A percentile compares a stretch with the other conserved stretches of the same genome.
Conservation (phyloP, 2,888 invertebrate species). For the Laspeyria flexula region DNA sequence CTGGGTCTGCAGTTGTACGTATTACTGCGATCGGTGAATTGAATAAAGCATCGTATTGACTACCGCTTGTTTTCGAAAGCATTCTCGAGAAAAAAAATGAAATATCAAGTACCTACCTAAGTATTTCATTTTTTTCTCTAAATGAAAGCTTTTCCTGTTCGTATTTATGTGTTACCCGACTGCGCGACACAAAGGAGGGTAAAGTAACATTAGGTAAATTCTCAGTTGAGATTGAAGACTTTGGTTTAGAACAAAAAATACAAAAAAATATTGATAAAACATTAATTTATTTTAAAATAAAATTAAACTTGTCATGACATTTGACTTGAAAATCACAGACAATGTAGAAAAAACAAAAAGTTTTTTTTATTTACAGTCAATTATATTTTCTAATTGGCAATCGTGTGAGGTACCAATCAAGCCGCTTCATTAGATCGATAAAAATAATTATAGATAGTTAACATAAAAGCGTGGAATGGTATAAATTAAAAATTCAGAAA, state of each 20-base stretch:
- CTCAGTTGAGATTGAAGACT: too few species aligned
- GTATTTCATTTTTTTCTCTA: too few species aligned
- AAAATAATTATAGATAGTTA: neutral
- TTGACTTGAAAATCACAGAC: constrained; percentile 61
- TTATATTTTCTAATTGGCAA: neutral
- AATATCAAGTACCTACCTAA: too few species aligned
- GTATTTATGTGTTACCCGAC: too few species aligned
- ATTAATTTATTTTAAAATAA: constrained; percentile 58
- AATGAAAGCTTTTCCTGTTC: too few species aligned
- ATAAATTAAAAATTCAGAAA: neutral
- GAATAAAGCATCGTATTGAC: too few species aligned
- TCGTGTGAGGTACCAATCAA: neutral
- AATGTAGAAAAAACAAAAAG: constrained; percentile 8
- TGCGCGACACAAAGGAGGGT: too few species aligned
- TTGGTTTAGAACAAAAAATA: too few species aligned
- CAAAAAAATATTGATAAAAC: constrained; percentile 49
- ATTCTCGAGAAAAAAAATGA: too few species aligned
- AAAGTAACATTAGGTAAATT: too few species aligned
- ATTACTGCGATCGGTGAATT: neutral
- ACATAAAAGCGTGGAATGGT: neutral
- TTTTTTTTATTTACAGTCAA: neutral
- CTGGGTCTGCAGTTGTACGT: too few species aligned
- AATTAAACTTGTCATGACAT: constrained; percentile 65
- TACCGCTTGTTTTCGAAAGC: too few species aligned
- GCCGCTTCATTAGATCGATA: neutral